Conservation (phyloP, 2,797 vertebrate genomes). For the Borostomias antarcticus region DNA sequence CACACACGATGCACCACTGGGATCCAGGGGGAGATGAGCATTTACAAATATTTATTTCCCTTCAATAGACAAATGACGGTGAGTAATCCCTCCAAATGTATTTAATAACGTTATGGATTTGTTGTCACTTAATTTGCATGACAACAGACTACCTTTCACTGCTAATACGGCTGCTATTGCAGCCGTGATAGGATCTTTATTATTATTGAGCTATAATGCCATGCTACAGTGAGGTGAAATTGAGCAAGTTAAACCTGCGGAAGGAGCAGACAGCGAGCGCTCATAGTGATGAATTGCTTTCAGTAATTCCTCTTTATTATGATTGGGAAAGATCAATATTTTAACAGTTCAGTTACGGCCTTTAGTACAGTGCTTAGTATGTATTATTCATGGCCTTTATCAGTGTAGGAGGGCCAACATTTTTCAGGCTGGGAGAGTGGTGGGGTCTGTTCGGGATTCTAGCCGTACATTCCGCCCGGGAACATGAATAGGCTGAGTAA, state of each 20-base stretch:
- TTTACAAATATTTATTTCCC: slow-evolving; percentile 64
- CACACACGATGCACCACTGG: slow-evolving; percentile 51
- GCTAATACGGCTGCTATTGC: slow-evolving; percentile 59
- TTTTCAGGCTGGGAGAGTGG: slow-evolving; percentile 50
- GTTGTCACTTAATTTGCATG: slow-evolving; percentile 78
- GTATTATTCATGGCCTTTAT: slow-evolving; percentile 80
- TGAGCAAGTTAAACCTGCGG: slow-evolving; percentile 68
- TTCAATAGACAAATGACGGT: slow-evolving; percentile 57
- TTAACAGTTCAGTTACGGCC: slow-evolving; percentile 77
- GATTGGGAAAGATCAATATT: slow-evolving; percentile 84
- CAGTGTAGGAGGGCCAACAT: slow-evolving; percentile 50
- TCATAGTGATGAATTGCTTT: slow-evolving; percentile 76
- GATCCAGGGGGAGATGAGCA: slow-evolving; percentile 50
- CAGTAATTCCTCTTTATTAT: slow-evolving; percentile 82
- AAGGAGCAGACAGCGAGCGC: slow-evolving; percentile 34
- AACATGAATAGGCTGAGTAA: slow-evolving; percentile 60
- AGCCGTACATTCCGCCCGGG: slow-evolving; percentile 29
- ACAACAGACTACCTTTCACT: slow-evolving; percentile 71
- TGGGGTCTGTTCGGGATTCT: slow-evolving; percentile 44
- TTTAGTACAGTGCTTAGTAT: slow-evolving; percentile 74
- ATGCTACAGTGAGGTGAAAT: slow-evolving; percentile 62
- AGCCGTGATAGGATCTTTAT: slow-evolving; percentile 74
- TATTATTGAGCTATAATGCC: slow-evolving; percentile 72
- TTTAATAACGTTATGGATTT: slow-evolving; percentile 74
- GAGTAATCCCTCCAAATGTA: slow-evolving; percentile 72